Percentiles rank a stretch among this genome's conserved stretches.
Evolutionary conservation across 2,888 invertebrate species (phyloP).

Genomic region (Augiades crinisus): DNA sequence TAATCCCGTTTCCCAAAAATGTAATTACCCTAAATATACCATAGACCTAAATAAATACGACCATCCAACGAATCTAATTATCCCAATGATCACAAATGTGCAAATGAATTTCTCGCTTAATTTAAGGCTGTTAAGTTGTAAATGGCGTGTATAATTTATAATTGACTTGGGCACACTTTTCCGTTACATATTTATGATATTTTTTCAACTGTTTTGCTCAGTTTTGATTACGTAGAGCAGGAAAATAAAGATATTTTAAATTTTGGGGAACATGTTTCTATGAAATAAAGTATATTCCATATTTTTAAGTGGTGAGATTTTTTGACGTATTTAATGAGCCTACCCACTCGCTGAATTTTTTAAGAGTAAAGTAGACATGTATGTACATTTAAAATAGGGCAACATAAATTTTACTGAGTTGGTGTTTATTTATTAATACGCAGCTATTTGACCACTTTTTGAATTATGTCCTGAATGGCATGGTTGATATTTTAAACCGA

Average conservation of each 20-base stretch:
- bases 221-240: slow-evolving; percentile 14
- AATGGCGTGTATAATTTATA: slow-evolving; percentile 9
- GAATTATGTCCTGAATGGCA: too few relatives aligned
- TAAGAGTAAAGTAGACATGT: too few relatives aligned
- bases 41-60: slow-evolving; percentile 12
- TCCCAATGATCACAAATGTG: slow-evolving; percentile 10
- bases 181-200: not conserved
- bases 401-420: too few relatives aligned
- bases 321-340: too few relatives aligned
- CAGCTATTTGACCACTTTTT: too few relatives aligned
- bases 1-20: slow-evolving; percentile 5
- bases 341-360: too few relatives aligned
- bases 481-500: too few relatives aligned
- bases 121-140: slow-evolving; percentile 2
- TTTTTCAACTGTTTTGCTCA: slow-evolving; percentile 7
- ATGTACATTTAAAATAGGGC: too few relatives aligned
- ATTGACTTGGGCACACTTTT: not conserved
- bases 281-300: too few relatives aligned
- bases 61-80: slow-evolving; percentile 19
- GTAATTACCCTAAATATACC: slow-evolving; percentile 1
- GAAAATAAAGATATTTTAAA: not conserved
- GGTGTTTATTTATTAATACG: too few relatives aligned
- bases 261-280: not conserved
- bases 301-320: too few relatives aligned
- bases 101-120: slow-evolving; percentile 13